Evolutionary conservation across 2,113 vertebrate species (phyloP).

Genomic region (Limnothrissa miodon): DNA sequence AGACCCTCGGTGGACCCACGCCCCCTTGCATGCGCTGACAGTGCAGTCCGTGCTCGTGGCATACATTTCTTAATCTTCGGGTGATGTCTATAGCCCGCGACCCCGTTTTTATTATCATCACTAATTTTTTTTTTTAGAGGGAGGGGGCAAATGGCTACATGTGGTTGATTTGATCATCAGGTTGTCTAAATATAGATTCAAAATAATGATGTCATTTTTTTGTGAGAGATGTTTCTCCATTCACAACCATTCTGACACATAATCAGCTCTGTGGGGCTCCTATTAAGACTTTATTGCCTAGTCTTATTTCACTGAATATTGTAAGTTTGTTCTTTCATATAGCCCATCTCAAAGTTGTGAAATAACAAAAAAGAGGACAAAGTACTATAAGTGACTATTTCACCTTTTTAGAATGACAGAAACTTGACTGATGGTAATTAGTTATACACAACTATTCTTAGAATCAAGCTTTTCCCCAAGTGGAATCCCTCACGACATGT

Average conservation of each 20-base stretch:
- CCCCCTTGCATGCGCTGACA: conserved; percentile 47
- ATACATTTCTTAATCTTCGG: not conserved
- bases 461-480: not conserved
- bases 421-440: not conserved
- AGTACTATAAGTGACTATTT: not conserved
- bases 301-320: not conserved
- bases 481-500: not conserved
- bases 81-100: not conserved
- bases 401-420: not conserved
- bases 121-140: not conserved
- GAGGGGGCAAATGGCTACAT: not conserved
- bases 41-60: conserved; percentile 16
- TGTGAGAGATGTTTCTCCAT: not conserved
- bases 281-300: not conserved
- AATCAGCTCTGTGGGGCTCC: not conserved
- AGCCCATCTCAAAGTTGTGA: not conserved
- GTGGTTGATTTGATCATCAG: conserved; percentile 1
- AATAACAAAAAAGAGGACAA: not conserved
- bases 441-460: conserved; percentile 4
- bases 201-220: conserved; percentile 12
- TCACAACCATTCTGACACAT: not conserved
- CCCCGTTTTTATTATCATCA: not conserved
- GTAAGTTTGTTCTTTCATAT: not conserved
- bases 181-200: not conserved
- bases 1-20: conserved; percentile 41